phyloP scores from a whole-genome alignment of 2,797 vertebrate species.

The Notamacropus eugenii region DNA sequence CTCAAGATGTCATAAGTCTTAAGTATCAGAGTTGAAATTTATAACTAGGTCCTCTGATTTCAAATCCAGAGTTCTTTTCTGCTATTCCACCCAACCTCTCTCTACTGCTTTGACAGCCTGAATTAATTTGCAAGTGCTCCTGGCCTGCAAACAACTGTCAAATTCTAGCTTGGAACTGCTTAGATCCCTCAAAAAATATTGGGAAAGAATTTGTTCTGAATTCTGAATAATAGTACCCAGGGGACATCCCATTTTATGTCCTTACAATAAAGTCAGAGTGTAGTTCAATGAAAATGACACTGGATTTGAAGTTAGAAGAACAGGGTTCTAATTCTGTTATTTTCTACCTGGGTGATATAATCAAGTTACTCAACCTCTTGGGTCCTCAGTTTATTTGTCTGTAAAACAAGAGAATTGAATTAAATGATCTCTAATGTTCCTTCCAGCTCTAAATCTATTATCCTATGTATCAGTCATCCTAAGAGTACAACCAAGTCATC shows the following conservation, averaged over 20 bases:
- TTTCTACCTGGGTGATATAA: background rate
- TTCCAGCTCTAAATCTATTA: background rate
- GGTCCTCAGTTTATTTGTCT: background rate
- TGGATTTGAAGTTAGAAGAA: background rate
- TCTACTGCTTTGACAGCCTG: background rate
- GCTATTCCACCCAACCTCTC: background rate
- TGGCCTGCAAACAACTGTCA: background rate
- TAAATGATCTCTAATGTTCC: background rate
- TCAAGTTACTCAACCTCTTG: background rate
- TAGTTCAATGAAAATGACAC: background rate
- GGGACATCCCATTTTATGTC: background rate
- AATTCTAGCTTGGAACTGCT: background rate
- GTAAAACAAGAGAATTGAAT: background rate
- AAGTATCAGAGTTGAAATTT: background rate
- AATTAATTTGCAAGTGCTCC: background rate
- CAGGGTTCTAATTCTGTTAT: background rate
- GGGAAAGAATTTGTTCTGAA: background rate
- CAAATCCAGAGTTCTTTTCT: background rate
- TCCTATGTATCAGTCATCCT: background rate
- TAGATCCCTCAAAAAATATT: background rate
- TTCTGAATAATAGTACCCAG: background rate
- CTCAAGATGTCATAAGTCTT: background rate
- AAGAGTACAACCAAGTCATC: background rate
- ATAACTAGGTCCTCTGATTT: background rate
- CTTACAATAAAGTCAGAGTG: background rate